Conservation (phyloP, 2,797 vertebrate genomes). For the Gobio occitaniae region DNA sequence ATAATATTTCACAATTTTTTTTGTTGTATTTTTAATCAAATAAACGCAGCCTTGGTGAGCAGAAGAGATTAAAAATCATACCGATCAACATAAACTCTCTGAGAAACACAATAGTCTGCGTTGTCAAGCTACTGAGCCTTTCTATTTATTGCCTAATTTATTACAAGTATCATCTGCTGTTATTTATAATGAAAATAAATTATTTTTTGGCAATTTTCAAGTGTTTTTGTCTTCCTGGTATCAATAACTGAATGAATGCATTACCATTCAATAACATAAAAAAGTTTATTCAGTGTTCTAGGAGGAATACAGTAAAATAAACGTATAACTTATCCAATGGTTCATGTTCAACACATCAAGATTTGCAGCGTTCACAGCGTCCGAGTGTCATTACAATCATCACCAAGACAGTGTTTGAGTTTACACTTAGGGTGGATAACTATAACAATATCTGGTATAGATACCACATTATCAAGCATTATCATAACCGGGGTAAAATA, state of each 20-base stretch:
- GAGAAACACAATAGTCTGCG: background rate
- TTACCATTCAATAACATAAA: background rate
- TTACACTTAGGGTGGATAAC: background rate
- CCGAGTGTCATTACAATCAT: background rate
- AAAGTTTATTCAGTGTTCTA: background rate
- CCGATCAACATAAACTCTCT: background rate
- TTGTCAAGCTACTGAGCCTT: constrained; percentile 18
- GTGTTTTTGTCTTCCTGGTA: background rate
- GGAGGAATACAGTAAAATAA: background rate
- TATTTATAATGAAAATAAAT: constrained; percentile 59
- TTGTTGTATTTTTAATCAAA: too few species aligned
- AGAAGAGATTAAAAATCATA: too few species aligned
- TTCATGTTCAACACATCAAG: background rate
- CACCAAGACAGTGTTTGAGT: background rate
- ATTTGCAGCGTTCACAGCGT: background rate
- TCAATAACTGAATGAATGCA: background rate
- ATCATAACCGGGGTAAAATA: background rate
- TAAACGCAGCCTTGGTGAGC: too few species aligned
- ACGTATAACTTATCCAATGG: background rate
- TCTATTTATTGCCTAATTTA: constrained; percentile 51
- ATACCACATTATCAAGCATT: background rate
- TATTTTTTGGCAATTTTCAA: constrained; percentile 38
- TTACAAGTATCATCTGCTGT: constrained; percentile 15
- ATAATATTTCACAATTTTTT: too few species aligned
- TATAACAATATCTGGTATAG: background rate